Evolutionary conservation across 2,888 invertebrate species (phyloP).

Genomic region (Diloba caeruleocephala): DNA sequence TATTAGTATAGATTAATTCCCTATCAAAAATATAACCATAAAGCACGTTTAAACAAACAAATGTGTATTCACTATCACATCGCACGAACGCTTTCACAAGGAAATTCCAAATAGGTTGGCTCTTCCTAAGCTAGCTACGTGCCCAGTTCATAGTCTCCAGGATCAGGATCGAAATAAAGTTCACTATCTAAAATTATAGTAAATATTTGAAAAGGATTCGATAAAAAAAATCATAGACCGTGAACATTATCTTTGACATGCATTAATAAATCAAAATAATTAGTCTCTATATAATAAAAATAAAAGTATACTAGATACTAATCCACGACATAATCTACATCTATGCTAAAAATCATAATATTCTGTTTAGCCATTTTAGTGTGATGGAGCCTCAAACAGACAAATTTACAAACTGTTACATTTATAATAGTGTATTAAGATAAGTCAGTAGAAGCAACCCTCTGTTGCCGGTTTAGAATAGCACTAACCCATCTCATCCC

Average conservation of each 20-base stretch:
- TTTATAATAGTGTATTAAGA: too few relatives aligned
- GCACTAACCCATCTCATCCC: too few relatives aligned
- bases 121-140: conserved; percentile 18
- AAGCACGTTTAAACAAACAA: background rate
- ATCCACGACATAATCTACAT: too few relatives aligned
- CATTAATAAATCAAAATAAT: background rate
- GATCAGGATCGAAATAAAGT: conserved; percentile 26
- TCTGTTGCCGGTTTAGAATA: too few relatives aligned
- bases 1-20: too few relatives aligned
- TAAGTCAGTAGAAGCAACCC: too few relatives aligned
- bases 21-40: background rate
- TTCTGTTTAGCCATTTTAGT: too few relatives aligned
- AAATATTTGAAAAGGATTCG: conserved; percentile 14
- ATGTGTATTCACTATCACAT: background rate
- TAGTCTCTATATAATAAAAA: too few relatives aligned
- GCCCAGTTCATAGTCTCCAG: conserved; percentile 13
- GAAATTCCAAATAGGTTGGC: conserved; percentile 5
- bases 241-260: background rate
- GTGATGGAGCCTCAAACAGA: too few relatives aligned
- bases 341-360: too few relatives aligned
- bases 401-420: too few relatives aligned
- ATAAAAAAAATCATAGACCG: background rate
- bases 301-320: too few relatives aligned
- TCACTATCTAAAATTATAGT: conserved; percentile 9
- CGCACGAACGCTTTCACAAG: background rate